These are phyloP conservation scores for Phaethornis superciliosus DNA, from an alignment of 2,113 vertebrate genomes.

Conservation along the genomic window DNA sequence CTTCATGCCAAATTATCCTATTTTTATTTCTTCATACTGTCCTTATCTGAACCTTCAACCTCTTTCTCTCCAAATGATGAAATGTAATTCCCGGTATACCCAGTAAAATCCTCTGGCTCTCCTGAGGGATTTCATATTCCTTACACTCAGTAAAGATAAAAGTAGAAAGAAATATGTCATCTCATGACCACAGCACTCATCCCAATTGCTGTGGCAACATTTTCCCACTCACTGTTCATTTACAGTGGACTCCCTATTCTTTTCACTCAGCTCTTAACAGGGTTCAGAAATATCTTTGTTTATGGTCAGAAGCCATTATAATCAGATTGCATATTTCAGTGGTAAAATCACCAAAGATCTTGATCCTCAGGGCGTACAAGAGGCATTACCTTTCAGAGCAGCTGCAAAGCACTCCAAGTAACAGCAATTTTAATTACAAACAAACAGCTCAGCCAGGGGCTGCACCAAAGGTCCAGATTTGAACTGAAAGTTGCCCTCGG, in stretches of 20 bases:
- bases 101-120: conserved; percentile 4
- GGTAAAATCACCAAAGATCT: background rate
- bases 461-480: background rate
- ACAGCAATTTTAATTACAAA: background rate
- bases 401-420: background rate
- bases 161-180: background rate
- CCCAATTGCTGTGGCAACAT: background rate
- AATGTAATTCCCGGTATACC: background rate
- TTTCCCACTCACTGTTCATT: background rate
- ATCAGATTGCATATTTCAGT: background rate
- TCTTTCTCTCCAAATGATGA: conserved; percentile 20
- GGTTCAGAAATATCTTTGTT: background rate
- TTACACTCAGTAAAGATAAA: conserved; percentile 6
- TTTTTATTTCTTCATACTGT: conserved; percentile 10
- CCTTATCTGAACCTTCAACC: conserved; percentile 66
- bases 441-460: accelerated
- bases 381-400: background rate
- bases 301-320: background rate
- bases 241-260: background rate
- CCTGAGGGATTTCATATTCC: background rate
- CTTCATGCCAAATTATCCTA: conserved; percentile 60
- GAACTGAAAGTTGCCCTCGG: background rate
- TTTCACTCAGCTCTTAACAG: background rate
- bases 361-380: background rate
- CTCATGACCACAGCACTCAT: background rate